These are phyloP conservation scores for Drosophila barbarae DNA, from an alignment of 2,888 invertebrate genomes.

Conservation along the genomic window DNA sequence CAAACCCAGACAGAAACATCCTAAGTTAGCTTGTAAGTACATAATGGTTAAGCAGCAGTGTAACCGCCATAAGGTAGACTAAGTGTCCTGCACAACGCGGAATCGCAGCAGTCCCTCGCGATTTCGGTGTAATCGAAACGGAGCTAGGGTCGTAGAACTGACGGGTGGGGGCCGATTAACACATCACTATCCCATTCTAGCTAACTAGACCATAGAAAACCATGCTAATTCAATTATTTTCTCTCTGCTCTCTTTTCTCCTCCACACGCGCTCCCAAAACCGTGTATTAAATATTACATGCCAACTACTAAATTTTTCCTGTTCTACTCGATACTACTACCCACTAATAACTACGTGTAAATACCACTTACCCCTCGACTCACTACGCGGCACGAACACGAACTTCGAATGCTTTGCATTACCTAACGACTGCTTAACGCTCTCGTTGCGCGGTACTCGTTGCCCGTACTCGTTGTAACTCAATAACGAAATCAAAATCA, in stretches of 20 bases:
- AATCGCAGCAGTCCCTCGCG: constrained; percentile 1
- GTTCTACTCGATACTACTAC: constrained; percentile 56
- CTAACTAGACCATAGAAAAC: constrained; percentile 55
- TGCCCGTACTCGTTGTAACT: constrained; percentile 40
- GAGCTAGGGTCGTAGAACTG: constrained; percentile 17
- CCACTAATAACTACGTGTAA: constrained; percentile 46
- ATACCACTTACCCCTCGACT: constrained; percentile 29
- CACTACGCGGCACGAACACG: constrained; percentile 47
- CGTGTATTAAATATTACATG: constrained; percentile 49
- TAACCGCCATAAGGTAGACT: constrained; percentile 21
- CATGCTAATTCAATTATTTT: constrained; percentile 76
- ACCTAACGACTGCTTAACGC: constrained; percentile 35
- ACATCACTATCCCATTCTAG: constrained; percentile 31
- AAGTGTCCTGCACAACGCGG: constrained; percentile 10
- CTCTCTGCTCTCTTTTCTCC: constrained; percentile 77
- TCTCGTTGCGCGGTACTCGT: constrained; percentile 32
- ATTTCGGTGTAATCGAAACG: constrained; percentile 36
- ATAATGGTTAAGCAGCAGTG: constrained; percentile 3
- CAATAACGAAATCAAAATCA: constrained; percentile 54
- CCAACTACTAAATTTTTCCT: constrained; percentile 46
- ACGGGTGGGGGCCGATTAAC: constrained; percentile 21
- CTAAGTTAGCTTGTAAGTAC: constrained; percentile 33
- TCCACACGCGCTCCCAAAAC: constrained; percentile 71
- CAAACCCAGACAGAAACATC: constrained; percentile 44
- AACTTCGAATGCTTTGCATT: constrained; percentile 64